Evolutionary conservation across 2,888 invertebrate genomes (phyloP).

Genomic region (Leptinotarsa rubiginosa): DNA sequence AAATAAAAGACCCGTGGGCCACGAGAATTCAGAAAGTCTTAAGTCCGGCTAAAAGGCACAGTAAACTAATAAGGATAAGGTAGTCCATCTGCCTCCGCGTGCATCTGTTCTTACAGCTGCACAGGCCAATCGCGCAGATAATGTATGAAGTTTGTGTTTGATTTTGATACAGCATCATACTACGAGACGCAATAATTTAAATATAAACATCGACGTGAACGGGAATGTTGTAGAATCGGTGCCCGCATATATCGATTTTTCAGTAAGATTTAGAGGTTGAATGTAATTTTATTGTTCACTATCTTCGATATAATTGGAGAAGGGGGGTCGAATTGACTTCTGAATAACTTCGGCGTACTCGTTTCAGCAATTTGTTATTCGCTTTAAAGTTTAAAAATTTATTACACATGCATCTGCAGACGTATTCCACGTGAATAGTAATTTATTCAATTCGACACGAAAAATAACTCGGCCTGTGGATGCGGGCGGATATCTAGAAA

Average conservation of each 20-base stretch:
- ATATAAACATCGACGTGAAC: constrained; percentile 38
- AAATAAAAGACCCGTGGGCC: constrained; percentile 23
- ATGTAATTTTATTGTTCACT: constrained; percentile 30
- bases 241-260: constrained; percentile 40
- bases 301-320: background rate
- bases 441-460: constrained; percentile 24
- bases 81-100: constrained; percentile 57
- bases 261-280: constrained; percentile 34
- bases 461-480: background rate
- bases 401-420: constrained; percentile 33
- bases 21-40: constrained; percentile 41
- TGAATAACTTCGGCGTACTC: constrained; percentile 29
- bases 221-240: constrained; percentile 37
- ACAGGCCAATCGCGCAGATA: constrained; percentile 59
- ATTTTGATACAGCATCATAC: constrained; percentile 55
- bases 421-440: constrained; percentile 27
- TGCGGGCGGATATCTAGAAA: background rate
- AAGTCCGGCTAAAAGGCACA: constrained; percentile 41
- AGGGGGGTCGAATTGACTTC: background rate
- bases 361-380: constrained; percentile 27
- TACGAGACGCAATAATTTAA: constrained; percentile 35
- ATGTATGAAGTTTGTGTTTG: constrained; percentile 56
- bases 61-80: constrained; percentile 47
- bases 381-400: constrained; percentile 39
- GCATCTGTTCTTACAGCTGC: constrained; percentile 63